A percentile compares a stretch with the other conserved stretches of the same genome.
Evolutionary conservation across 1,140 invertebrate genomes (phyloP).

Genomic region (Rhopalosiphum maidis): DNA sequence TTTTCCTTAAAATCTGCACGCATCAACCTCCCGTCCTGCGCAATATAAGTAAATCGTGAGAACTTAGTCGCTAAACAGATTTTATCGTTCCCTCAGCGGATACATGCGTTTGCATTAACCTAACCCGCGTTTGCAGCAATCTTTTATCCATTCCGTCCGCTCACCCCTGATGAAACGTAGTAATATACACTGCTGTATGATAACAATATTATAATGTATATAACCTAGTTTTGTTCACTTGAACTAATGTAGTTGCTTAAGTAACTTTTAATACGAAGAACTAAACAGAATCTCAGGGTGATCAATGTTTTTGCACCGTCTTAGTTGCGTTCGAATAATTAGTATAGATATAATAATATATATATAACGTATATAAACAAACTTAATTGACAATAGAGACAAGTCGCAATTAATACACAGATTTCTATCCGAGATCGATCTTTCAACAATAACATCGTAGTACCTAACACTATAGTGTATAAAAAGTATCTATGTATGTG

Average conservation of each 20-base stretch:
- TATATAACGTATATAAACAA: background rate
- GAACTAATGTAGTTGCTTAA: background rate
- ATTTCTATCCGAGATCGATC: background rate
- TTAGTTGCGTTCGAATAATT: background rate
- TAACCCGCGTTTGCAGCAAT: background rate
- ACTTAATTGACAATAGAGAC: slow-evolving; percentile 12
- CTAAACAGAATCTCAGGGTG: background rate
- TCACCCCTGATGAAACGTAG: background rate
- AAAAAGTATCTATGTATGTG: background rate
- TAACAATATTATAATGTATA: background rate
- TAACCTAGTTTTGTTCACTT: background rate
- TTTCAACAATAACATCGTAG: background rate
- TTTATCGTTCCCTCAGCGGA: background rate
- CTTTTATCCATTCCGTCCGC: background rate
- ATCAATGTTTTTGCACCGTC: slow-evolving; percentile 7
- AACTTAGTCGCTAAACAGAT: slow-evolving; percentile 21
- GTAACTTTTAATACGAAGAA: background rate
- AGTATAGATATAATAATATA: background rate
- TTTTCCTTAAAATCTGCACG: background rate
- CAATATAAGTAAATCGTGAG: background rate
- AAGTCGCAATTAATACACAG: background rate
- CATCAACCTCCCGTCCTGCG: background rate
- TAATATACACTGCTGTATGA: background rate
- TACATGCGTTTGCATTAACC: background rate
- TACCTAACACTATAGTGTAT: background rate